Evolutionary conservation across 2,113 vertebrate species (phyloP).

Genomic region (Hypocryptadius cinnamomeus): DNA sequence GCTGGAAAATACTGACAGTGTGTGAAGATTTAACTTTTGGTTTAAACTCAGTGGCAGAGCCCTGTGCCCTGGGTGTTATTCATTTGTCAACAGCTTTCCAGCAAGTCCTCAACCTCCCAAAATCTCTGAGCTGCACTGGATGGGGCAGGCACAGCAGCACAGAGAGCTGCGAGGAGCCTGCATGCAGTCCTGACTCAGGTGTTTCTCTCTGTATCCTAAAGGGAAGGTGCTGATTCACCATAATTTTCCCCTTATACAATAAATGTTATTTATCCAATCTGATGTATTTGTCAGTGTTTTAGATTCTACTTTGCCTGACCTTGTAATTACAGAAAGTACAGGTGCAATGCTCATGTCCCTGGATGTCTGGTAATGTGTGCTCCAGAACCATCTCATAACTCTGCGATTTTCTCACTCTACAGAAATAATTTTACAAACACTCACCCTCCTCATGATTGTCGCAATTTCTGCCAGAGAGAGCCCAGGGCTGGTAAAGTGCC

Average conservation of each 20-base stretch:
- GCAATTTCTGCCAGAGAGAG: constrained; percentile 12
- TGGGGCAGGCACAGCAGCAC: not conserved
- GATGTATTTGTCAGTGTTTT: not conserved
- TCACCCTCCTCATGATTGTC: not conserved
- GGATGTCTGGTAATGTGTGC: not conserved
- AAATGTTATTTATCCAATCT: not conserved
- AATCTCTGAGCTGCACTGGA: not conserved
- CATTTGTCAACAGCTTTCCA: not conserved
- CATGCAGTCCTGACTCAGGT: not conserved
- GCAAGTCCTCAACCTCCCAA: not conserved
- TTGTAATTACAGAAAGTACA: not conserved
- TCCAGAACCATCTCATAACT: not conserved
- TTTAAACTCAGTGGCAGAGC: not conserved
- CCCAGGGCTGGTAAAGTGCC: constrained; percentile 36
- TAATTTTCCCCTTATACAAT: not conserved
- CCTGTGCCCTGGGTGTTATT: not conserved
- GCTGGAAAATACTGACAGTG: not conserved
- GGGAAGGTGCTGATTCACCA: not conserved
- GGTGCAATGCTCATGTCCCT: not conserved
- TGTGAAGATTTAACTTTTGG: not conserved
- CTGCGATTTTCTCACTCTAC: not conserved
- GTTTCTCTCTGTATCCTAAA: not conserved
- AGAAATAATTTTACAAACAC: constrained; percentile 18
- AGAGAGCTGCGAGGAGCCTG: not conserved
- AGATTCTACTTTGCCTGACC: not conserved